A percentile compares a stretch with the other conserved stretches of the same genome.
These are phyloP conservation scores for Aleadryas rufinucha DNA, from an alignment of 2,113 vertebrate species.

Conservation along the genomic window DNA sequence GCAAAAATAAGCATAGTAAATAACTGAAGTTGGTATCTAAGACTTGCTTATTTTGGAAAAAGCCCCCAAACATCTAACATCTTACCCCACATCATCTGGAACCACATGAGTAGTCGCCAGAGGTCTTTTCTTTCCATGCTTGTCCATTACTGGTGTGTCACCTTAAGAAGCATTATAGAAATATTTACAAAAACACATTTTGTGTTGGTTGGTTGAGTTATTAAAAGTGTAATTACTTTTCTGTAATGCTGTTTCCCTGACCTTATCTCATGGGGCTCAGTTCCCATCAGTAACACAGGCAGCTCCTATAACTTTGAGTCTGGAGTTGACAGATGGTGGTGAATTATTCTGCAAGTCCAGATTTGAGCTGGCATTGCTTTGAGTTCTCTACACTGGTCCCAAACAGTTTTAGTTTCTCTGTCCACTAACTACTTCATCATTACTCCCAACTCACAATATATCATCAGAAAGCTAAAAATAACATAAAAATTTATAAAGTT, in stretches of 20 bases:
- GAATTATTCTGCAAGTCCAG: background rate
- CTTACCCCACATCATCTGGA: slow-evolving; percentile 75
- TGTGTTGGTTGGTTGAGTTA: background rate
- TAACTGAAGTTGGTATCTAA: background rate
- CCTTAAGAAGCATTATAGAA: slow-evolving; percentile 50
- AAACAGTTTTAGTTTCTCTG: background rate
- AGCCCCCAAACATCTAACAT: background rate
- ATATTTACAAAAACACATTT: background rate
- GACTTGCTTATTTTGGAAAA: background rate
- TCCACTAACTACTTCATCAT: background rate
- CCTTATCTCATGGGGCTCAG: background rate
- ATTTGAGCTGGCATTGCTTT: background rate
- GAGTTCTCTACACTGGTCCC: background rate
- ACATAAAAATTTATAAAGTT: background rate
- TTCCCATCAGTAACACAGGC: background rate
- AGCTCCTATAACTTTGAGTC: background rate
- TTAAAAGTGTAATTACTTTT: background rate
- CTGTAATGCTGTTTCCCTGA: background rate
- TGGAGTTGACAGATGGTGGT: background rate
- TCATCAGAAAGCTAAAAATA: background rate
- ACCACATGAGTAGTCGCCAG: slow-evolving; percentile 1
- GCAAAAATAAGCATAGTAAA: background rate
- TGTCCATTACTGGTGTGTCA: slow-evolving; percentile 58
- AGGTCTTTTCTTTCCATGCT: slow-evolving; percentile 74
- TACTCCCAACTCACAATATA: background rate